phyloP scores from a whole-genome alignment of 2,888 invertebrate genomes.

The Gastrophysa polygoni region DNA sequence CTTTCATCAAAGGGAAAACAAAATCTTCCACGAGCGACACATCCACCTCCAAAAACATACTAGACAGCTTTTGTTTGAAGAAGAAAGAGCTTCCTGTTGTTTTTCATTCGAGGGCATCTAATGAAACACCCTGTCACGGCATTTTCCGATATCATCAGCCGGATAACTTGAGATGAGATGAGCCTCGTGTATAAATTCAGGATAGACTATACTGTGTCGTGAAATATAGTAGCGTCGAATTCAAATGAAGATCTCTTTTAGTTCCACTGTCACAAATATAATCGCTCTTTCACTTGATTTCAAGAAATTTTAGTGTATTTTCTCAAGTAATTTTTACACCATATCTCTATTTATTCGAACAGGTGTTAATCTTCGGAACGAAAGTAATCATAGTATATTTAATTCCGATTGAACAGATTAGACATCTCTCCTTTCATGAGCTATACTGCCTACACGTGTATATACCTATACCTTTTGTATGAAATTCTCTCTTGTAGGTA shows the following conservation, averaged over 20 bases:
- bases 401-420: neutral
- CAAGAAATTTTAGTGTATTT: neutral
- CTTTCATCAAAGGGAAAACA: neutral
- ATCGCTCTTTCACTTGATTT: neutral
- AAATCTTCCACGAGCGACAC: neutral
- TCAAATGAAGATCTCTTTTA: no score
- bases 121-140: neutral
- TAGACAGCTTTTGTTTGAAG: neutral
- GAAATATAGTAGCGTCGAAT: no score
- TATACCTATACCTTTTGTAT: neutral
- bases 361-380: neutral
- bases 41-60: neutral
- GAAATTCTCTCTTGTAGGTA: neutral
- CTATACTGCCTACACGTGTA: neutral
- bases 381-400: neutral
- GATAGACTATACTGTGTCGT: no score
- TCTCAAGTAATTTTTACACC: neutral
- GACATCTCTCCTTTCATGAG: neutral
- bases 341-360: neutral
- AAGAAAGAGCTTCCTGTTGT: neutral
- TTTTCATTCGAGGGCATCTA: neutral
- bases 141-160: neutral
- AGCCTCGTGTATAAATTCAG: no score
- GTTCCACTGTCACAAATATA: no score
- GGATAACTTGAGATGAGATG: neutral